These are phyloP conservation scores for Morinoia aosen DNA, from an alignment of 2,888 invertebrate genomes.

Conservation along the genomic window DNA sequence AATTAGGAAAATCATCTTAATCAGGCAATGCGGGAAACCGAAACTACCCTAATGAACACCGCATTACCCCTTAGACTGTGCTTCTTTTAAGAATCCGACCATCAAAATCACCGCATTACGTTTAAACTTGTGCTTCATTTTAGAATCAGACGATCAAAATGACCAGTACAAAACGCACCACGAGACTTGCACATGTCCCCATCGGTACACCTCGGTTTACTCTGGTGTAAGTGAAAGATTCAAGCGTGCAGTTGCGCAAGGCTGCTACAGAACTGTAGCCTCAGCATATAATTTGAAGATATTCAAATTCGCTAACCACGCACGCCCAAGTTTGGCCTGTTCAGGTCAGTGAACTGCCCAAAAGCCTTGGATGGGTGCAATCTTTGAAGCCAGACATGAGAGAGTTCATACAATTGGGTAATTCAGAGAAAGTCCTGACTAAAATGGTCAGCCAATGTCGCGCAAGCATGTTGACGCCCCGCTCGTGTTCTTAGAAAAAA, in stretches of 20 bases:
- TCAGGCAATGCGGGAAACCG: neutral
- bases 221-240: neutral
- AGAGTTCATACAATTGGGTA: neutral
- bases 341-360: neutral
- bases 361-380: neutral
- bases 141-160: neutral
- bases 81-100: neutral
- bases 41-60: neutral
- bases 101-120: neutral
- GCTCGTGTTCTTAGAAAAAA: neutral
- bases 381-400: slow-evolving; percentile 12
- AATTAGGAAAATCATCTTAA: neutral
- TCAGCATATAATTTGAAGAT: neutral
- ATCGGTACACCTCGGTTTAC: neutral
- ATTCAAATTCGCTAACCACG: neutral
- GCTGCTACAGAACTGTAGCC: neutral
- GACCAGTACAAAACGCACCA: neutral
- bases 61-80: neutral
- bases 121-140: no score
- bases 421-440: slow-evolving; percentile 12
- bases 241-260: neutral
- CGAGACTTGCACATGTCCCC: neutral
- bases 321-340: neutral
- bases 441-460: slow-evolving; percentile 3
- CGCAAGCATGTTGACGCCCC: neutral